Percentiles rank a stretch among this genome's conserved stretches.
Evolutionary conservation across 2,888 invertebrate genomes (phyloP).

Genomic region (Mythimna impura): DNA sequence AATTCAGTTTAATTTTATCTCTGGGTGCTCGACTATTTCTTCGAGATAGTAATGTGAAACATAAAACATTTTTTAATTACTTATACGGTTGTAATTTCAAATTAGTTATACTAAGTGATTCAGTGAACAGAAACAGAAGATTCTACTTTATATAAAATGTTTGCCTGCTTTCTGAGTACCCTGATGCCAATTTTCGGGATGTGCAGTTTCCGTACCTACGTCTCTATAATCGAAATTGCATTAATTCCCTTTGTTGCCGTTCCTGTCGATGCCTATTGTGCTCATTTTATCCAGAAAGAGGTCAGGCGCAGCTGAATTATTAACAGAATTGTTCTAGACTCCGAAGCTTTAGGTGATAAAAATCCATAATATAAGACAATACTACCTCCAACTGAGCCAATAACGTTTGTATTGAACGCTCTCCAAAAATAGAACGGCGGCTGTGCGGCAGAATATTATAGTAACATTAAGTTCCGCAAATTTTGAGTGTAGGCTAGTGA

Average conservation of each 20-base stretch:
- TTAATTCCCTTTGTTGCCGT: not conserved
- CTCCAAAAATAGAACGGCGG: conserved; percentile 48
- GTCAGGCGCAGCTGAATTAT: conserved; percentile 23
- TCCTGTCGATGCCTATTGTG: not conserved
- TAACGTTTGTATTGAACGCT: conserved; percentile 48
- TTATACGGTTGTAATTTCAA: not conserved
- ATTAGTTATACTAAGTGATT: not conserved
- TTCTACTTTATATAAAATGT: not conserved
- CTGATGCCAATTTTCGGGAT: not conserved
- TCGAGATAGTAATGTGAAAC: not conserved
- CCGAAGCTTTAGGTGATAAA: conserved; percentile 32
- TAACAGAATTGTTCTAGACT: conserved; percentile 29
- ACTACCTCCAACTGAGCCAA: conserved; percentile 14
- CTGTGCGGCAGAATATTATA: conserved; percentile 42
- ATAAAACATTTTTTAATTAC: not conserved
- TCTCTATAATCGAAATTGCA: not conserved
- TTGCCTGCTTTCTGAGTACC: not conserved
- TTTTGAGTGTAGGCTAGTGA: conserved; percentile 6
- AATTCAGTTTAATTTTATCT: conserved; percentile 20
- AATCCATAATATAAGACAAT: conserved; percentile 33
- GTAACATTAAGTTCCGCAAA: conserved; percentile 23
- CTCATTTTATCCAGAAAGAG: conserved; percentile 9
- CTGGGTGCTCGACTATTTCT: not conserved
- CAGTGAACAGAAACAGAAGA: not conserved
- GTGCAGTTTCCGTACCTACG: not conserved